These are phyloP conservation scores for Cephus rjabovi DNA, from an alignment of 2,888 invertebrate genomes.

Conservation along the genomic window DNA sequence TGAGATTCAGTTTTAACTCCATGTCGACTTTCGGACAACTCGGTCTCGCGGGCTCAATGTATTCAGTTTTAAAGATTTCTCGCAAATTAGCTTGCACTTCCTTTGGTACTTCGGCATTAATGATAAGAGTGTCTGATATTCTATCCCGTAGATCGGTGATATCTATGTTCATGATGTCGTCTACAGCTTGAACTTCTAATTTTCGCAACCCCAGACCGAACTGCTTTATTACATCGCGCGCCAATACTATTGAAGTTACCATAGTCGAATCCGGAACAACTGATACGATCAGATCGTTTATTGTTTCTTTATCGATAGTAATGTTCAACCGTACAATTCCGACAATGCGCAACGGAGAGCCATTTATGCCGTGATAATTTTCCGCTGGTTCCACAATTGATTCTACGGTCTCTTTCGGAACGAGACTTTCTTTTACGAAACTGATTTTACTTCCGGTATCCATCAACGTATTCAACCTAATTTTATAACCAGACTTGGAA, in stretches of 20 bases:
- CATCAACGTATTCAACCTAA: constrained; percentile 16
- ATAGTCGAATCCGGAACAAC: constrained; percentile 25
- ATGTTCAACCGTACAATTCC: constrained; percentile 15
- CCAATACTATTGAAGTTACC: constrained; percentile 21
- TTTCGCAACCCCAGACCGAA: constrained; percentile 20
- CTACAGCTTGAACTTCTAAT: constrained; percentile 1
- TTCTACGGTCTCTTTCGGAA: constrained; percentile 18
- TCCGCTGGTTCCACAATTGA: neutral
- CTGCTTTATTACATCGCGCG: constrained; percentile 18
- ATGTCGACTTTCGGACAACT: constrained; percentile 19
- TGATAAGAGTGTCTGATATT: constrained; percentile 8
- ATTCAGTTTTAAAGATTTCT: constrained; percentile 17
- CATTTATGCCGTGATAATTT: constrained; percentile 21
- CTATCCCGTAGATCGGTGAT: neutral
- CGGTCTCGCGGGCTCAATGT: constrained; percentile 19
- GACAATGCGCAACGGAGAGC: constrained; percentile 12
- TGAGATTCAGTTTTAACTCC: constrained; percentile 20
- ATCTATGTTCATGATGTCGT: constrained; percentile 21
- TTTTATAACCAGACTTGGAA: neutral
- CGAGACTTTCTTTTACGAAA: constrained; percentile 22
- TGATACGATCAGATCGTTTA: constrained; percentile 9
- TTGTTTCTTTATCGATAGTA: constrained; percentile 6
- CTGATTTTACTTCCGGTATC: constrained; percentile 22
- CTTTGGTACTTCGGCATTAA: constrained; percentile 14
- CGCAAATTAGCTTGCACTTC: constrained; percentile 8